Percentiles rank a stretch among this genome's conserved stretches.
Evolutionary conservation across 2,888 invertebrate genomes (phyloP).

Genomic region (Sacculina carcini): DNA sequence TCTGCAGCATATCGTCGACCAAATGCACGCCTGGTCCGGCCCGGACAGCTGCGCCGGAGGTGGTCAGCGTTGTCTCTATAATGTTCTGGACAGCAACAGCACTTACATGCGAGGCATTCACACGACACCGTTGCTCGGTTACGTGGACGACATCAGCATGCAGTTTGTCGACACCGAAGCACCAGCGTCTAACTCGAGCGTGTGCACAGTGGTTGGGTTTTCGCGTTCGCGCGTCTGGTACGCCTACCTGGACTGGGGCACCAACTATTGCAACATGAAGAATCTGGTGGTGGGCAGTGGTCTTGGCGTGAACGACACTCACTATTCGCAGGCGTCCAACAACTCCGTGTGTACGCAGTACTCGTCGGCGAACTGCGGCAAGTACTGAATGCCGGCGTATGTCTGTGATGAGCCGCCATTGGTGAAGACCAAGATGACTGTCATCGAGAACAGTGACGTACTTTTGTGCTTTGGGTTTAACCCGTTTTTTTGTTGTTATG

Average conservation of each 20-base stretch:
- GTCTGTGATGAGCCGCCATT: too few relatives aligned
- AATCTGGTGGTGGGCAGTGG: constrained; percentile 17
- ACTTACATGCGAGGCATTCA: constrained; percentile 15
- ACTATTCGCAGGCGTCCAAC: constrained; percentile 16
- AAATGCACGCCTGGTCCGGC: constrained; percentile 16
- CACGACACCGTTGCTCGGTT: constrained; percentile 15
- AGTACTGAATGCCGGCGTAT: constrained; percentile 12
- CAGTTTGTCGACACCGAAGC: constrained; percentile 14
- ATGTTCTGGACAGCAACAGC: constrained; percentile 11
- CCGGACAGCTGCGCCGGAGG: constrained; percentile 14
- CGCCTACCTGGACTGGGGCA: constrained; percentile 17
- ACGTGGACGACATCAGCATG: constrained; percentile 17
- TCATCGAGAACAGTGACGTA: too few relatives aligned
- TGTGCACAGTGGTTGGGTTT: constrained; percentile 15
- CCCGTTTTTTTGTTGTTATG: too few relatives aligned
- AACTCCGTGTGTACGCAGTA: constrained; percentile 18
- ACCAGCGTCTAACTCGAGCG: too few relatives aligned
- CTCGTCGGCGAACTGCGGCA: constrained; percentile 17
- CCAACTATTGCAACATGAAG: constrained; percentile 18
- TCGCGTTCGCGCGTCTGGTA: constrained; percentile 16
- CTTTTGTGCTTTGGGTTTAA: too few relatives aligned
- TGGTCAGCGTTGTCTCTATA: constrained; percentile 16
- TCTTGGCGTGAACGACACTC: constrained; percentile 14
- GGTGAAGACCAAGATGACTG: too few relatives aligned
- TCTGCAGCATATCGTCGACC: constrained; percentile 13